Conservation (phyloP, 35 echinoderm and acorn worm species). For the Heliocidaris tuberculata region DNA sequence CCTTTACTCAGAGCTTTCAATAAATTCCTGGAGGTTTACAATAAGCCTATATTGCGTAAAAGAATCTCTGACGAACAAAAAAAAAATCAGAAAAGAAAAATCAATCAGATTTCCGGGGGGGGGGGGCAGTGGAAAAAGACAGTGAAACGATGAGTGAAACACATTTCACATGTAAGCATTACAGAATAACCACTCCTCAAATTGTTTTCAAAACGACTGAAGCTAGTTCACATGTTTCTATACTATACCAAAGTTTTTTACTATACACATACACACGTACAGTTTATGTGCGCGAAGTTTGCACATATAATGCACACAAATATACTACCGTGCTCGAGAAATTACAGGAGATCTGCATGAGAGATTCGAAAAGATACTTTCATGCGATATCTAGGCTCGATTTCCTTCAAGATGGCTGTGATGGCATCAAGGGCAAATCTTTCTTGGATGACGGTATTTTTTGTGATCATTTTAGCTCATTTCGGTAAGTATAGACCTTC, state of each 20-base stretch:
- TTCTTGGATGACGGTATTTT: neutral
- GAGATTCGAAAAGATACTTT: neutral
- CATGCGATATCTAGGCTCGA: neutral
- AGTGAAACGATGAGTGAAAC: neutral
- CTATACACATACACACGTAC: no score
- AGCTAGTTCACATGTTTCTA: neutral
- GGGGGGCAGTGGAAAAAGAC: neutral
- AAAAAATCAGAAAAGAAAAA: no score
- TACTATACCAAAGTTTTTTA: no score
- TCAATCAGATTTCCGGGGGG: no score
- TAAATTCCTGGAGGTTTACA: no score
- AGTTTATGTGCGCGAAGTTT: neutral
- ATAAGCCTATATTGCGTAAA: no score
- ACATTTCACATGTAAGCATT: neutral
- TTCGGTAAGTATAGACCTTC: constrained; percentile 26
- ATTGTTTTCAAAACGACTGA: neutral
- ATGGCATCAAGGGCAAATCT: neutral
- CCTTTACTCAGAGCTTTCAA: no score
- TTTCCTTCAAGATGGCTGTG: constrained; percentile 20
- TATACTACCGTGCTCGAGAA: neutral
- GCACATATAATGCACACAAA: neutral
- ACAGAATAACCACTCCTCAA: neutral
- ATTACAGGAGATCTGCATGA: neutral
- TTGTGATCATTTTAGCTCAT: neutral
- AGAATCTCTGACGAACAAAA: no score